These are phyloP conservation scores for Lacerta bilineata DNA, from an alignment of 2,797 vertebrate genomes.

Conservation along the genomic window DNA sequence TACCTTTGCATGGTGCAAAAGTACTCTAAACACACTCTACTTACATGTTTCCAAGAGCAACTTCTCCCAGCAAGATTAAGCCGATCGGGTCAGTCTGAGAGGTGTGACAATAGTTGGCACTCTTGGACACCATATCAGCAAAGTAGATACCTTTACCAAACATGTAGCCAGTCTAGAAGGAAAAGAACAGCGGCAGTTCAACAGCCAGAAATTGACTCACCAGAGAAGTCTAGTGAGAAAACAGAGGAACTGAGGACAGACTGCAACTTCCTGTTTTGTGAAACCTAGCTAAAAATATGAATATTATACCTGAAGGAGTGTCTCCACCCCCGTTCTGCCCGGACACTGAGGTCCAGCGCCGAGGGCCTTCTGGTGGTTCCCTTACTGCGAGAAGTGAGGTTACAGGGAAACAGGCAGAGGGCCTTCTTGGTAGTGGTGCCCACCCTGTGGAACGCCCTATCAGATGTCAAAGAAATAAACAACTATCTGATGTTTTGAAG, in stretches of 20 bases:
- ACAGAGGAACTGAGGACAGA: background rate
- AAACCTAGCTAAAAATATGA: background rate
- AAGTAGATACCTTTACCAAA: slow-evolving; percentile 99
- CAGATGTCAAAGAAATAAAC: no score
- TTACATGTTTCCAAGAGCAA: slow-evolving; percentile 98
- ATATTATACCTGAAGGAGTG: background rate
- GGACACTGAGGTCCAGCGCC: no score
- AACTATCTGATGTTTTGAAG: no score
- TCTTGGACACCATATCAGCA: slow-evolving; percentile 99
- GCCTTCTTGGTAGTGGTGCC: no score
- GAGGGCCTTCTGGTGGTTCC: no score
- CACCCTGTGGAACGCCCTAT: no score
- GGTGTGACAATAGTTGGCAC: slow-evolving; percentile 99
- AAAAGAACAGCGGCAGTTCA: background rate
- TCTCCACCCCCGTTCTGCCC: no score
- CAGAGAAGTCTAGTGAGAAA: background rate
- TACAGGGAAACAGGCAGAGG: no score
- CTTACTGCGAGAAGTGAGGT: no score
- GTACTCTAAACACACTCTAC: slow-evolving; percentile 61
- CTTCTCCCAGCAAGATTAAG: slow-evolving; percentile 93
- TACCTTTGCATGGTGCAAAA: background rate
- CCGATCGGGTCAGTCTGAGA: slow-evolving; percentile 93
- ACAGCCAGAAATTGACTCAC: background rate
- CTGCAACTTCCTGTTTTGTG: background rate
- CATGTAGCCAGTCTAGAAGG: slow-evolving; percentile 95